phyloP scores from a whole-genome alignment of 2,797 vertebrate species.

The Glyptemys insculpta region DNA sequence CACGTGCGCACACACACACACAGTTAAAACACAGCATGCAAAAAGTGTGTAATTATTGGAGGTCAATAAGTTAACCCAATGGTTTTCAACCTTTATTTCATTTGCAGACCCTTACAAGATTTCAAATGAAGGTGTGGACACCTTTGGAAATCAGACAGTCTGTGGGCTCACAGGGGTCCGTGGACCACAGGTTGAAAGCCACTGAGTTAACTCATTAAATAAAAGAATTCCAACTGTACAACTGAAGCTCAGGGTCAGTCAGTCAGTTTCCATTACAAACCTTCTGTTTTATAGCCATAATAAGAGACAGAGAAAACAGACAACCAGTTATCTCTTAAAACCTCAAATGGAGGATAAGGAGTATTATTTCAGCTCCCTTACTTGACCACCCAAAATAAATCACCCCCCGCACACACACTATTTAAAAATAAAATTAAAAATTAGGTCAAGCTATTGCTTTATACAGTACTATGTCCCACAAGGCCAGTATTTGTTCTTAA shows the following conservation, averaged over 20 bases:
- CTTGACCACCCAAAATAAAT: not conserved
- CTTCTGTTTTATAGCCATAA: too few relatives aligned
- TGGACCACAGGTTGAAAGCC: too few relatives aligned
- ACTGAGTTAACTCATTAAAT: not conserved
- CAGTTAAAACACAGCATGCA: not conserved
- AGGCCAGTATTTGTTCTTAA: not conserved
- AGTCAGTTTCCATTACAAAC: not conserved
- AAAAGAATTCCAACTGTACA: not conserved
- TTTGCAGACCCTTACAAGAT: too few relatives aligned
- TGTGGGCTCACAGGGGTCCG: too few relatives aligned
- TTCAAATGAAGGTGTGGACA: too few relatives aligned
- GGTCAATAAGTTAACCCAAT: not conserved
- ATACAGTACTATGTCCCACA: not conserved
- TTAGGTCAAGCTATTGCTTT: not conserved
- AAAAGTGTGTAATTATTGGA: not conserved
- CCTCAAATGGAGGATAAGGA: not conserved
- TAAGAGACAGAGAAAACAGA: too few relatives aligned
- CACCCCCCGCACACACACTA: rapidly evolving
- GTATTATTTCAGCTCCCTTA: not conserved
- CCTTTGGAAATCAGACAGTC: too few relatives aligned
- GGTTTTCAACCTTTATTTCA: too few relatives aligned
- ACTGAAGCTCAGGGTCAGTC: not conserved
- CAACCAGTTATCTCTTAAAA: not conserved
- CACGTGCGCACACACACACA: not conserved
- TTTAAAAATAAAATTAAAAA: not conserved